phyloP scores from a whole-genome alignment of 2,888 invertebrate genomes.

The Nemoura dubitans region DNA sequence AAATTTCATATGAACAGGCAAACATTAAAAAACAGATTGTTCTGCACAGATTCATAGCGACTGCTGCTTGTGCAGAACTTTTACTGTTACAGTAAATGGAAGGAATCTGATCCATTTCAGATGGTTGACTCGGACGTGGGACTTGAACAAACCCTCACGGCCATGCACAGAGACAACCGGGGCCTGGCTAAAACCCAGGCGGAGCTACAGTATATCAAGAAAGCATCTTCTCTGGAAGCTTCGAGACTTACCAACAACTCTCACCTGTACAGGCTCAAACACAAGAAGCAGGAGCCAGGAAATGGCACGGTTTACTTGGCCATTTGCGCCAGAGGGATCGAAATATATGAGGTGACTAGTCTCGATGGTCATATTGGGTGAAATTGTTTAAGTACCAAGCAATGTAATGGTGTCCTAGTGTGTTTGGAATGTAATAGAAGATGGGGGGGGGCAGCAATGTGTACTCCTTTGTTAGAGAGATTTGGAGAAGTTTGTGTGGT shows the following conservation, averaged over 20 bases:
- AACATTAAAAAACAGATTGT: no score
- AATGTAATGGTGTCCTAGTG: no score
- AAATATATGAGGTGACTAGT: constrained; percentile 74
- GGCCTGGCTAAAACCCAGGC: constrained; percentile 84
- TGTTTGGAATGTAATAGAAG: no score
- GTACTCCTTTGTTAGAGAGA: no score
- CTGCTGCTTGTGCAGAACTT: no score
- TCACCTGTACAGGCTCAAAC: constrained; percentile 80
- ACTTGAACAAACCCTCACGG: constrained; percentile 70
- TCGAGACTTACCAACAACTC: constrained; percentile 75
- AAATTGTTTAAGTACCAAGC: no score
- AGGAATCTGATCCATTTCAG: background rate
- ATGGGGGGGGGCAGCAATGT: no score
- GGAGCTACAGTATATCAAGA: constrained; percentile 84
- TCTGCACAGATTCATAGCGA: no score
- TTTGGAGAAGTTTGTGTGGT: no score
- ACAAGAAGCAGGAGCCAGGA: constrained; percentile 75
- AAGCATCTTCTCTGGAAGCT: constrained; percentile 59
- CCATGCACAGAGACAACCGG: constrained; percentile 83
- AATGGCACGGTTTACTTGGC: constrained; percentile 79
- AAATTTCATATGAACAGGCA: no score
- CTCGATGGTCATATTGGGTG: background rate
- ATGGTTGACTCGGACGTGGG: constrained; percentile 56
- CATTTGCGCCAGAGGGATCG: constrained; percentile 91
- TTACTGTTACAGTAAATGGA: no score